phyloP scores from a whole-genome alignment of 2,797 vertebrate genomes.

The Rachycentron canadum region DNA sequence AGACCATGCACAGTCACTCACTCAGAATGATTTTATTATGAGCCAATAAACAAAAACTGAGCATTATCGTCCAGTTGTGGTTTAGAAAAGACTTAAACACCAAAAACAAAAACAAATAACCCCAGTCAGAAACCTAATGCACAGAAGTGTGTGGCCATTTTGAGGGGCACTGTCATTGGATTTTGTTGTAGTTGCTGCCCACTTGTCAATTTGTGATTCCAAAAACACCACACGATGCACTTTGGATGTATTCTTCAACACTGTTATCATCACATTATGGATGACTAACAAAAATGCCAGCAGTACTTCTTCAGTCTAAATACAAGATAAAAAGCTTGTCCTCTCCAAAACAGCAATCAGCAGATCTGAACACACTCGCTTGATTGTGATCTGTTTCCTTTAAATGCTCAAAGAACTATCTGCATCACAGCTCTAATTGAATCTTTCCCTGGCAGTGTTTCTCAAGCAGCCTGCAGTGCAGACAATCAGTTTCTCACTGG shows the following conservation, averaged over 20 bases:
- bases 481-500: conserved; percentile 75
- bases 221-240: conserved; percentile 20
- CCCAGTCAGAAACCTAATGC: background rate
- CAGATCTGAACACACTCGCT: conserved; percentile 67
- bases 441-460: conserved; percentile 75
- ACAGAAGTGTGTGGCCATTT: background rate
- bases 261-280: conserved; percentile 62
- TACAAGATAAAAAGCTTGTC: conserved; percentile 57
- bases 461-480: conserved; percentile 74
- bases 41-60: background rate
- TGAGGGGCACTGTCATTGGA: conserved; percentile 26
- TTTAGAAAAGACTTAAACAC: background rate
- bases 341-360: conserved; percentile 72
- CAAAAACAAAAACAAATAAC: background rate
- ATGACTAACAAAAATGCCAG: conserved; percentile 57
- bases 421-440: conserved; percentile 80
- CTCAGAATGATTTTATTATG: background rate
- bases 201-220: conserved; percentile 25
- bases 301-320: conserved; percentile 51
- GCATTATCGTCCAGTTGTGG: background rate
- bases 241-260: conserved; percentile 42
- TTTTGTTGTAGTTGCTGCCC: conserved; percentile 19
- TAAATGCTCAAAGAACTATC: conserved; percentile 79
- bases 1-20: background rate
- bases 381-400: conserved; percentile 81